These are phyloP conservation scores for Deilephila elpenor DNA, from an alignment of 2,888 invertebrate species.

Conservation along the genomic window DNA sequence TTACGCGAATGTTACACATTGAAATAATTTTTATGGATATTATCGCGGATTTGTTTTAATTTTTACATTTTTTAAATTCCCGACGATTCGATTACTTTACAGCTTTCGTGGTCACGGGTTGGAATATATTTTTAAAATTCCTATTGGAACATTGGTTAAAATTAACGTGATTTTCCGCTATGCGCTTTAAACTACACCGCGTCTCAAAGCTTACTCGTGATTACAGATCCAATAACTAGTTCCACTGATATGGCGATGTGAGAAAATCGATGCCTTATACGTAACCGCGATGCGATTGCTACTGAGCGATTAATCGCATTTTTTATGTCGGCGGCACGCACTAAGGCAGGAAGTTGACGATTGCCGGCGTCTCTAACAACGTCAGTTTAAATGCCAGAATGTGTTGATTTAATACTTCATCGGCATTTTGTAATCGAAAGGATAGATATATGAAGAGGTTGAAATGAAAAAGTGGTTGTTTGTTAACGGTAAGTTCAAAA, in stretches of 20 bases:
- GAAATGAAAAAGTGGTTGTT: too few relatives aligned
- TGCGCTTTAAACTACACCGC: neutral
- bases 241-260: constrained; percentile 25
- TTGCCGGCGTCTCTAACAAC: neutral
- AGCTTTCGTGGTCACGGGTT: too few relatives aligned
- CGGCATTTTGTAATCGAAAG: too few relatives aligned
- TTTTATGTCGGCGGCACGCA: constrained; percentile 14
- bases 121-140: neutral
- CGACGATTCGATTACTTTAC: too few relatives aligned
- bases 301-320: constrained; percentile 27
- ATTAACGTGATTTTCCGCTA: neutral
- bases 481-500: too few relatives aligned
- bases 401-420: neutral
- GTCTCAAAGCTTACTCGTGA: neutral
- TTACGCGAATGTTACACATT: too few relatives aligned
- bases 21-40: too few relatives aligned
- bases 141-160: too few relatives aligned
- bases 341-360: neutral
- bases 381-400: neutral
- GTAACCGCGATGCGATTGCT: constrained; percentile 5
- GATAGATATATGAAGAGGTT: too few relatives aligned
- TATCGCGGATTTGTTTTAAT: too few relatives aligned
- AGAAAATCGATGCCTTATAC: constrained; percentile 29
- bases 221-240: constrained; percentile 22
- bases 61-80: too few relatives aligned